Percentiles rank a stretch among this genome's conserved stretches.
Evolutionary conservation across 1,140 invertebrate species (phyloP).

Genomic region (Phocides pigmalion): DNA sequence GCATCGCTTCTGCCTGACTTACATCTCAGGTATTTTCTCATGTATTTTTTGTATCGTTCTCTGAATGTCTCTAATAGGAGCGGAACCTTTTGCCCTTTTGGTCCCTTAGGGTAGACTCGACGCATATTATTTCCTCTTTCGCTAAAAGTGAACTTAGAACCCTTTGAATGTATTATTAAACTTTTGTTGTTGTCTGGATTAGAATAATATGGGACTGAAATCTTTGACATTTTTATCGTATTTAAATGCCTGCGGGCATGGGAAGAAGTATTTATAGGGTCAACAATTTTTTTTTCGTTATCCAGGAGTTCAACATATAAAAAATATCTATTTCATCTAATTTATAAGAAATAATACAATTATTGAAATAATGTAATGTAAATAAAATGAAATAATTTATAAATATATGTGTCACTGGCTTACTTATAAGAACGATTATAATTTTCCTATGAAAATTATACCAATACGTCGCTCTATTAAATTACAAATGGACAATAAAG

Average conservation of each 20-base stretch:
- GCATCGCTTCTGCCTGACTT: too few species aligned
- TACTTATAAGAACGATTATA: too few species aligned
- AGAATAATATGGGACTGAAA: slow-evolving; percentile 53
- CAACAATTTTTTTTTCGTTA: slow-evolving; percentile 18
- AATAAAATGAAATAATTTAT: too few species aligned
- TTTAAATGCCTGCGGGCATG: neutral
- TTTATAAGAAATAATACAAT: too few species aligned
- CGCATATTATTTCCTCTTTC: slow-evolving; percentile 60
- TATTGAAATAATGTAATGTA: too few species aligned
- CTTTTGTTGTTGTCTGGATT: slow-evolving; percentile 64
- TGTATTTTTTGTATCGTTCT: slow-evolving; percentile 13
- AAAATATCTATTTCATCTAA: slow-evolving; percentile 29
- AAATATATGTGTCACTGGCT: too few species aligned
- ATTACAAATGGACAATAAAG: too few species aligned
- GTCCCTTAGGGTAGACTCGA: slow-evolving; percentile 53
- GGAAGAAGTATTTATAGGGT: slow-evolving; percentile 22
- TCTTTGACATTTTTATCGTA: slow-evolving; percentile 39
- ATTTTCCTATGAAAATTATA: too few species aligned
- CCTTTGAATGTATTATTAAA: slow-evolving; percentile 68
- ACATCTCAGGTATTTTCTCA: slow-evolving; percentile 21
- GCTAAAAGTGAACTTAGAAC: slow-evolving; percentile 52
- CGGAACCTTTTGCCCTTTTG: slow-evolving; percentile 64
- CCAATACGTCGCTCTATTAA: too few species aligned
- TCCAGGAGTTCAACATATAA: slow-evolving; percentile 1
- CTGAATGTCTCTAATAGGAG: slow-evolving; percentile 56